Percentiles rank a stretch among this genome's conserved stretches.
Evolutionary conservation across 2,113 vertebrate species (phyloP).

Genomic region (Pteruthius melanotis): DNA sequence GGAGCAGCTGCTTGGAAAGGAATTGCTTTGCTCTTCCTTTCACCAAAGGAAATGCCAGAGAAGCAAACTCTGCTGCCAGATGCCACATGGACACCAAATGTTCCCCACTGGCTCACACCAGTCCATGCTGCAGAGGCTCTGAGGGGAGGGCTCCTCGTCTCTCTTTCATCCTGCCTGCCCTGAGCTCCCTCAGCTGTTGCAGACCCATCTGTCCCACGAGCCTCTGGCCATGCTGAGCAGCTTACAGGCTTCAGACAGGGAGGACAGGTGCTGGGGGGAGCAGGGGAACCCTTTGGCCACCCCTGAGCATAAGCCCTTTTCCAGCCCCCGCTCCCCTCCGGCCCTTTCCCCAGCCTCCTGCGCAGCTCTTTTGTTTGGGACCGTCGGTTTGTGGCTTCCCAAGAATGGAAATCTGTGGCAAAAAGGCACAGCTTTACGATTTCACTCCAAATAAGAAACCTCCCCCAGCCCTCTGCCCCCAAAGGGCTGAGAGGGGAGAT

Average conservation of each 20-base stretch:
- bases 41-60: conserved; percentile 65
- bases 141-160: not conserved
- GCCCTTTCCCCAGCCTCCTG: not conserved
- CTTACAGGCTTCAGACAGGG: not conserved
- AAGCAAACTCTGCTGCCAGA: conserved; percentile 41
- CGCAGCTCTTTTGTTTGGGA: not conserved
- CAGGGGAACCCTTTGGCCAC: not conserved
- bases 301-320: not conserved
- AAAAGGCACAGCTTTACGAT: not conserved
- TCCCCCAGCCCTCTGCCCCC: not conserved
- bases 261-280: not conserved
- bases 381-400: not conserved
- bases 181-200: not conserved
- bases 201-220: not conserved
- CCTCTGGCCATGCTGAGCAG: not conserved
- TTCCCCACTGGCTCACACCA: conserved; percentile 2
- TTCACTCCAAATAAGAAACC: not conserved
- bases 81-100: conserved; percentile 70
- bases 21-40: conserved; percentile 62
- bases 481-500: not conserved
- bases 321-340: rapidly evolving
- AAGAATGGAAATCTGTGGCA: not conserved
- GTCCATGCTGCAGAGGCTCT: not conserved
- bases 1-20: conserved; percentile 28
- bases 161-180: not conserved